A percentile compares a stretch with the other conserved stretches of the same genome.
Evolutionary conservation across 2,113 vertebrate species (phyloP).

Genomic region (Atlantisia rogersi): DNA sequence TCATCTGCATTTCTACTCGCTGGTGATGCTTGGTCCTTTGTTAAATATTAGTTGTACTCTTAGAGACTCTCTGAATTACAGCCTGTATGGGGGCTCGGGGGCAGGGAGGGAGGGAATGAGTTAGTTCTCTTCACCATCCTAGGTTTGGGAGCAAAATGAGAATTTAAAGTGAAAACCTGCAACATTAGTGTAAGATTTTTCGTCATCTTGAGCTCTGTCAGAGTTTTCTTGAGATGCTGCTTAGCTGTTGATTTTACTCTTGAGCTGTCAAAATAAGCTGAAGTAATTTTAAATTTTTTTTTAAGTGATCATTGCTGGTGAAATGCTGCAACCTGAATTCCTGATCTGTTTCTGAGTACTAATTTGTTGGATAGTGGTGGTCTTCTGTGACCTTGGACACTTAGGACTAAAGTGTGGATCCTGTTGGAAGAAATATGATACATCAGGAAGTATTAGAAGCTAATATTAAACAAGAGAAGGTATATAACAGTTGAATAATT

Average conservation of each 20-base stretch:
- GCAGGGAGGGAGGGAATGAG: neutral
- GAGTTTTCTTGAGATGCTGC: neutral
- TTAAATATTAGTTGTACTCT: slow-evolving; percentile 61
- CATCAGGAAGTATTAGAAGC: slow-evolving; percentile 23
- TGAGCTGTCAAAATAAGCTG: neutral
- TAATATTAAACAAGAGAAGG: slow-evolving; percentile 1
- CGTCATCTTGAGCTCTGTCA: neutral
- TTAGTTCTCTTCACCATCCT: neutral
- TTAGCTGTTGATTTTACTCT: neutral
- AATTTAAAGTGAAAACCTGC: neutral
- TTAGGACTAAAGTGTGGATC: neutral
- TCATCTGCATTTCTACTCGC: neutral
- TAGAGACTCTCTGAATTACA: slow-evolving; percentile 21
- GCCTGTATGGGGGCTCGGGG: neutral
- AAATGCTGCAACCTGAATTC: neutral
- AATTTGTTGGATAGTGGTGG: neutral
- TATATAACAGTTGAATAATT: slow-evolving; percentile 38
- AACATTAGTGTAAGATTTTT: neutral
- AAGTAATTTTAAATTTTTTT: neutral
- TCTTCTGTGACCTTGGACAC: neutral
- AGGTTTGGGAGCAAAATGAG: neutral
- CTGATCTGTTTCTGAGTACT: neutral
- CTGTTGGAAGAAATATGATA: neutral
- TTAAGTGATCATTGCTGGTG: neutral
- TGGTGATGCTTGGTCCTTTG: slow-evolving; percentile 37